A percentile compares a stretch with the other conserved stretches of the same genome.
Evolutionary conservation across 2,113 vertebrate genomes (phyloP).

Genomic region (Onychostruthus taczanowskii): DNA sequence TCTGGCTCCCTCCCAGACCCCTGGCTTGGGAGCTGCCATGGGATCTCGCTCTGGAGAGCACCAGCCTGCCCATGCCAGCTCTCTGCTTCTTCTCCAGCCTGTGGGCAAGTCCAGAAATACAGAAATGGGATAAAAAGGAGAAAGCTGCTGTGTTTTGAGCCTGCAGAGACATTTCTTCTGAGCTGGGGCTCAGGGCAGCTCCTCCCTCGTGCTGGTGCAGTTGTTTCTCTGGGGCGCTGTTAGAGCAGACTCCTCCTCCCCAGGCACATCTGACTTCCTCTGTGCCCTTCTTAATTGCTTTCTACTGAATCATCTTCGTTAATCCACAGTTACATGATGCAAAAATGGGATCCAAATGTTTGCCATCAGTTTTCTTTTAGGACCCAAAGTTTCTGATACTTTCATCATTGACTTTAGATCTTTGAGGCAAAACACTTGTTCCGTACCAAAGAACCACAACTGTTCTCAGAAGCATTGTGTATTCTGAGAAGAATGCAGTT

Average conservation of each 20-base stretch:
- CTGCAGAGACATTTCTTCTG: not conserved
- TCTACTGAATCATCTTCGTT: conserved; percentile 3
- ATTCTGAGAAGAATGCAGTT: conserved; percentile 39
- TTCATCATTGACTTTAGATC: not conserved
- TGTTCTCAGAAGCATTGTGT: conserved; percentile 17
- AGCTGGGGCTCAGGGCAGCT: not conserved
- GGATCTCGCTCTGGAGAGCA: not conserved
- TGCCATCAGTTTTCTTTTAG: conserved; percentile 45
- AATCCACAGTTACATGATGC: conserved; percentile 1
- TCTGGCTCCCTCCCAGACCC: not conserved
- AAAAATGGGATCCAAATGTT: conserved; percentile 24
- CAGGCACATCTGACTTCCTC: not conserved
- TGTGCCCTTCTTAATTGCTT: conserved; percentile 8
- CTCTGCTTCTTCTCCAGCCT: not conserved
- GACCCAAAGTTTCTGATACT: not conserved
- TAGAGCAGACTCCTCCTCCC: not conserved
- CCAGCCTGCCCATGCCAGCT: not conserved
- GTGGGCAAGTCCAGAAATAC: not conserved
- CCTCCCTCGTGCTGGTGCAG: not conserved
- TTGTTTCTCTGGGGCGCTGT: not conserved
- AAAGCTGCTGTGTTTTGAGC: not conserved
- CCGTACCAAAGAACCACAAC: not conserved
- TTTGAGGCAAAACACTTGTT: not conserved
- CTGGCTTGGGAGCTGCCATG: rapidly evolving
- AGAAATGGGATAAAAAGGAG: not conserved